Percentiles rank a stretch among this genome's conserved stretches.
Conservation (phyloP, 2,888 invertebrate genomes). For the Chelonus formosanus region DNA sequence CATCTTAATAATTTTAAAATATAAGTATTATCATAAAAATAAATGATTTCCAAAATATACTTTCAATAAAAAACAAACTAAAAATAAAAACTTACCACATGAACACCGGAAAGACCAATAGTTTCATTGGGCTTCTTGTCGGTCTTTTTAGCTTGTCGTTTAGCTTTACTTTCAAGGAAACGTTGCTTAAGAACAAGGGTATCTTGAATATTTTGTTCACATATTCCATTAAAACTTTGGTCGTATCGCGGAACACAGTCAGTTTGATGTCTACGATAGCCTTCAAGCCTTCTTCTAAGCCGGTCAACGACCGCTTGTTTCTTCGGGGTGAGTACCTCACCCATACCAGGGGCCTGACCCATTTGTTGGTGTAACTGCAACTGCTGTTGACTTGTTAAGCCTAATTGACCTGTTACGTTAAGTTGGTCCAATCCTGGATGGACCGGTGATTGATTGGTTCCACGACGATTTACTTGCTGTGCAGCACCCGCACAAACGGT, state of each 20-base stretch:
- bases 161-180: slow-evolving; percentile 90
- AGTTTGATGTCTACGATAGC: slow-evolving; percentile 84
- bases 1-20: no score
- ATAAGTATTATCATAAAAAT: no score
- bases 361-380: slow-evolving; percentile 62
- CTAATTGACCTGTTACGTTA: slow-evolving; percentile 50
- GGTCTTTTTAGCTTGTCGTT: slow-evolving; percentile 81
- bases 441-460: slow-evolving; percentile 48
- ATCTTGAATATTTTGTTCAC: slow-evolving; percentile 91
- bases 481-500: slow-evolving; percentile 32
- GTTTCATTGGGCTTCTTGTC: slow-evolving; percentile 77
- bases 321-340: slow-evolving; percentile 80
- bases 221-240: slow-evolving; percentile 84
- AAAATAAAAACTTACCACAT: slow-evolving; percentile 56
- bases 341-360: slow-evolving; percentile 66
- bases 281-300: slow-evolving; percentile 83
- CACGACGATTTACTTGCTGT: slow-evolving; percentile 36
- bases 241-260: slow-evolving; percentile 89
- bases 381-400: slow-evolving; percentile 51
- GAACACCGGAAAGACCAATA: slow-evolving; percentile 65
- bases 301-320: slow-evolving; percentile 88
- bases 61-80: slow-evolving; percentile 20
- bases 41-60: slow-evolving; percentile 24
- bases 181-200: slow-evolving; percentile 88
- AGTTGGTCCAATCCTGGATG: slow-evolving; percentile 50